phyloP scores from a whole-genome alignment of 1,140 invertebrate genomes.

The Ceratitis capitata region DNA sequence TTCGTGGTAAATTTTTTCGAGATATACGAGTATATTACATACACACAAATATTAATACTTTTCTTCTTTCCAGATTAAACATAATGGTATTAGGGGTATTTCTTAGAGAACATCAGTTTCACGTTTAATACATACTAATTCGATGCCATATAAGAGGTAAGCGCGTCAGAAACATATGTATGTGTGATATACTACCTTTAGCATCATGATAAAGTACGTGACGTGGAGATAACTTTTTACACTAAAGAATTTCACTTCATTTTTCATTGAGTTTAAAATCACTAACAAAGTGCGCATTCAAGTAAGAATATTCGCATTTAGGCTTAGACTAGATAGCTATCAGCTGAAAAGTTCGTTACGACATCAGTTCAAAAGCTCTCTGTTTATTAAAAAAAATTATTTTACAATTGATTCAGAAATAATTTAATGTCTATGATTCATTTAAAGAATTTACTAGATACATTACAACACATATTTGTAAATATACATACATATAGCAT shows the following conservation, averaged over 20 bases:
- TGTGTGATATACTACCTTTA: not conserved
- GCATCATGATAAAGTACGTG: not conserved
- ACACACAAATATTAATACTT: no score
- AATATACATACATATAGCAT: not conserved
- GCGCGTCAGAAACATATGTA: not conserved
- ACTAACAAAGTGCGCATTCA: no score
- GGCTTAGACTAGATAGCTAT: no score
- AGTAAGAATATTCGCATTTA: no score
- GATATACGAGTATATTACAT: no score
- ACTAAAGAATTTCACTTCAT: not conserved
- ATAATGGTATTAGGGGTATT: constrained; percentile 43
- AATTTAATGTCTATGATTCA: not conserved
- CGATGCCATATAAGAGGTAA: not conserved
- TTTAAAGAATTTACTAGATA: not conserved
- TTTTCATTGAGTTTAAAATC: no score
- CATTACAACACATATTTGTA: not conserved
- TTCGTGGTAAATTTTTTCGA: constrained; percentile 40
- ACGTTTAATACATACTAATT: no score
- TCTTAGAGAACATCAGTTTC: not conserved
- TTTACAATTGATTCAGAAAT: not conserved
- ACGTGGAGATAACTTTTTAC: not conserved
- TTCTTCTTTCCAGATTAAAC: constrained; percentile 42
- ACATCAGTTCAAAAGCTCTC: no score
- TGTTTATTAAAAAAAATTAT: not conserved
- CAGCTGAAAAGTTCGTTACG: no score